Evolutionary conservation across 2,888 invertebrate species (phyloP).

Genomic region (Eremobia ochroleuca): DNA sequence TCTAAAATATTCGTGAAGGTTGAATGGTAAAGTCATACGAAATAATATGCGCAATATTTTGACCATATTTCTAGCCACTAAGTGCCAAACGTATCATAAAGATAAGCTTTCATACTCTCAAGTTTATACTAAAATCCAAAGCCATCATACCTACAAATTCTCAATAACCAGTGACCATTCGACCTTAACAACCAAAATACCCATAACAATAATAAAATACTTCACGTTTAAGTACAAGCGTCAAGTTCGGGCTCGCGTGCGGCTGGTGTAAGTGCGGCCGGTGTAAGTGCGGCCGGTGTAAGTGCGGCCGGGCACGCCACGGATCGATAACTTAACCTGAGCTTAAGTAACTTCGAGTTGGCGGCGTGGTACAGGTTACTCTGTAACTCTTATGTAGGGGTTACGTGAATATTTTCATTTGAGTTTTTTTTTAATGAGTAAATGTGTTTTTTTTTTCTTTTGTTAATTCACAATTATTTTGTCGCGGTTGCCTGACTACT

Average conservation of each 20-base stretch:
- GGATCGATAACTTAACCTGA: slow-evolving; percentile 41
- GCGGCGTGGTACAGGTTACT: neutral
- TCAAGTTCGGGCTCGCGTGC: slow-evolving; percentile 53
- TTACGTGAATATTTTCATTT: neutral
- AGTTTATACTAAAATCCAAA: neutral
- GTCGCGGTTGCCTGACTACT: neutral
- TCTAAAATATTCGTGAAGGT: too few relatives aligned
- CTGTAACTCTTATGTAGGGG: neutral
- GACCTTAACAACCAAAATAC: slow-evolving; percentile 25
- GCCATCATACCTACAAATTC: too few relatives aligned
- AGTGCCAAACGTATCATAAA: too few relatives aligned
- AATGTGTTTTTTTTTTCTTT: neutral
- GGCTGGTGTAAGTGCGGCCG: neutral
- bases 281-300: too few relatives aligned
- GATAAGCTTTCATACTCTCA: neutral
- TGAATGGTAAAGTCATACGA: too few relatives aligned
- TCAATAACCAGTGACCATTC: neutral
- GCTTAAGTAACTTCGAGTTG: slow-evolving; percentile 11
- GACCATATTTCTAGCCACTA: too few relatives aligned
- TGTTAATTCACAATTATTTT: neutral
- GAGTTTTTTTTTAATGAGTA: neutral
- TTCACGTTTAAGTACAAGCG: slow-evolving; percentile 23
- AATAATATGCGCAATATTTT: too few relatives aligned
- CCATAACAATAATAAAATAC: slow-evolving; percentile 23
- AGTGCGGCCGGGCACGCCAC: slow-evolving; percentile 40